Percentiles rank a stretch among this genome's conserved stretches.
Evolutionary conservation across 1,140 invertebrate genomes (phyloP).

Genomic region (Rhizoglyphus robini): DNA sequence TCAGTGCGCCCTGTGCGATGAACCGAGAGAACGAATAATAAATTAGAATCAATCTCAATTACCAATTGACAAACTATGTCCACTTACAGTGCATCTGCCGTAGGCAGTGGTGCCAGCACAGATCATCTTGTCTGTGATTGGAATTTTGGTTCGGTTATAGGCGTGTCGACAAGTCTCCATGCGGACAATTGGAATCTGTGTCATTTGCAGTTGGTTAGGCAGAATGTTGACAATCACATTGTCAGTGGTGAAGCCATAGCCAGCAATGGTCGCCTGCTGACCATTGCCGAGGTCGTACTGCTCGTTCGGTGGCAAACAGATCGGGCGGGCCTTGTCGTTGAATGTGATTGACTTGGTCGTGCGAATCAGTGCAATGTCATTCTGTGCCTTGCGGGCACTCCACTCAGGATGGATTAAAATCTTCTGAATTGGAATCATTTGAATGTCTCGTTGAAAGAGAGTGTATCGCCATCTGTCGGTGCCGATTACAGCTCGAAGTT

Average conservation of each 20-base stretch:
- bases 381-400: not conserved
- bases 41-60: not conserved
- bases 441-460: conserved; percentile 1
- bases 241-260: conserved; percentile 15
- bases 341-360: not conserved
- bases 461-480: conserved; percentile 14
- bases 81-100: conserved; percentile 13
- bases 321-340: not conserved
- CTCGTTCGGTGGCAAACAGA: not conserved
- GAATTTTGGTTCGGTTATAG: not conserved
- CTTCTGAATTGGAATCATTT: conserved; percentile 1
- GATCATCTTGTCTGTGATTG: conserved; percentile 13
- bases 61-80: not conserved
- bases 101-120: conserved; percentile 6
- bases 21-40: not conserved
- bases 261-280: not conserved
- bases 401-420: conserved; percentile 13
- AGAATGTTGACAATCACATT: not conserved
- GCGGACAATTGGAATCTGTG: conserved; percentile 3
- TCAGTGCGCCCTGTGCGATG: conserved; percentile 16
- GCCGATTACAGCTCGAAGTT: conserved; percentile 12
- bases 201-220: not conserved
- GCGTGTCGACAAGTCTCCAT: not conserved
- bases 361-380: conserved; percentile 17
- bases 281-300: not conserved